A percentile compares a stretch with the other conserved stretches of the same genome.
Evolutionary conservation across 2,113 vertebrate species (phyloP).

Genomic region (Hiodon alosoides): DNA sequence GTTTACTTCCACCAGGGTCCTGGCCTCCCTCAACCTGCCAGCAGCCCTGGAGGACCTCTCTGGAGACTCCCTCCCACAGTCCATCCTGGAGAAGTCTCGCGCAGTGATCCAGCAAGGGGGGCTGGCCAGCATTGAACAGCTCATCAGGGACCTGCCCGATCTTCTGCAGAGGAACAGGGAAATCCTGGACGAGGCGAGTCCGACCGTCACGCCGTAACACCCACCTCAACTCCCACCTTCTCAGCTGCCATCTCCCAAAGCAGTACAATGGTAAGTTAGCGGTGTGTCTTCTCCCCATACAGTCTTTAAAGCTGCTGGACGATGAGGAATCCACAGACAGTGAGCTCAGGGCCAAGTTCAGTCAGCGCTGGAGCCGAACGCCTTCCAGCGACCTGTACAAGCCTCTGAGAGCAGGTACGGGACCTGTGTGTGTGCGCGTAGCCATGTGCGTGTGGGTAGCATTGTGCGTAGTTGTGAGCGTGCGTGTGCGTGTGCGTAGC

Average conservation of each 20-base stretch:
- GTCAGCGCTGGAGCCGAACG: conserved; percentile 92
- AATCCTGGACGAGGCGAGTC: conserved; percentile 85
- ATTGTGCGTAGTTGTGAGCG: background rate
- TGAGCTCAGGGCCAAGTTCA: conserved; percentile 88
- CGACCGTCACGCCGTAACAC: background rate
- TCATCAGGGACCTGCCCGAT: conserved; percentile 92
- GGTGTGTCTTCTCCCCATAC: conserved; percentile 13
- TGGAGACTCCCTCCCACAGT: conserved; percentile 90
- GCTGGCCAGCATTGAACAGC: conserved; percentile 86
- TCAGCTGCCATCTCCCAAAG: too few species aligned
- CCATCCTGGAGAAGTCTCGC: conserved; percentile 85
- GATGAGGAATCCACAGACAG: conserved; percentile 90
- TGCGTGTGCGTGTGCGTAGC: background rate
- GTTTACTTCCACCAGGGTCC: conserved; percentile 61
- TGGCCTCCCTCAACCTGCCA: conserved; percentile 95
- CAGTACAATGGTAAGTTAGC: too few species aligned
- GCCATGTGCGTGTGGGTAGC: background rate
- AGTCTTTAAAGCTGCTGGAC: conserved; percentile 87
- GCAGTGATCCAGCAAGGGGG: conserved; percentile 84
- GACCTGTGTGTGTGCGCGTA: background rate
- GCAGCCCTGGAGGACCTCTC: conserved; percentile 94
- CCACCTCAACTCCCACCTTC: background rate
- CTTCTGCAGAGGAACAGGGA: conserved; percentile 90
- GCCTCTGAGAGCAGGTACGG: conserved; percentile 77
- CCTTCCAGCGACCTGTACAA: conserved; percentile 92